phyloP scores from a whole-genome alignment of 2,797 vertebrate species.

The Acrossocheilus wenchowensis region DNA sequence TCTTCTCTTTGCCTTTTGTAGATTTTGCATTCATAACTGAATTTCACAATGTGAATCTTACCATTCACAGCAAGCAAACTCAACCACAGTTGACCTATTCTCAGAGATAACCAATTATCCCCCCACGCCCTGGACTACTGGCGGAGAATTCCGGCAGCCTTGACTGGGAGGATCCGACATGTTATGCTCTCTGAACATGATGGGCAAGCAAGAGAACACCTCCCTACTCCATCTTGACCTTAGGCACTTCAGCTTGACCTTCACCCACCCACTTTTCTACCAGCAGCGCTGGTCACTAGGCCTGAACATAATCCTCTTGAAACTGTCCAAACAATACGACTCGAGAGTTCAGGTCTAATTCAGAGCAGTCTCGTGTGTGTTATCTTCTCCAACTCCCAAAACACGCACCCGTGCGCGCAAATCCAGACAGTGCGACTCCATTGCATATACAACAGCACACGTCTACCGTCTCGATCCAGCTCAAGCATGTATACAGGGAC shows the following conservation, averaged over 20 bases:
- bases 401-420: not conserved
- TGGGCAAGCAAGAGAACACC: constrained; percentile 26
- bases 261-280: constrained; percentile 7
- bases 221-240: constrained; percentile 49
- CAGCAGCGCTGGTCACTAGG: constrained; percentile 33
- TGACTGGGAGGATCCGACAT: constrained; percentile 46
- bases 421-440: constrained; percentile 30
- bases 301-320: constrained; percentile 58
- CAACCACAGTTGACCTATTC: constrained; percentile 23
- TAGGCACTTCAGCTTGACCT: constrained; percentile 41
- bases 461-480: not conserved
- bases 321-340: constrained; percentile 33
- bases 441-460: constrained; percentile 15
- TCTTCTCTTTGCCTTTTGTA: constrained; percentile 10
- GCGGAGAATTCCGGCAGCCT: constrained; percentile 24
- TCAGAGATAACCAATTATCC: constrained; percentile 53
- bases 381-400: constrained; percentile 37
- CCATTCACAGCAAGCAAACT: not conserved
- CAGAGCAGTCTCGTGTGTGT: not conserved
- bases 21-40: not conserved
- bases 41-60: not conserved
- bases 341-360: constrained; percentile 7
- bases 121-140: constrained; percentile 28
- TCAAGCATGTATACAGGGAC: constrained; percentile 12
- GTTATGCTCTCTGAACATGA: constrained; percentile 50